Conservation (phyloP, 2,797 vertebrate genomes). For the Coluber constrictor region DNA sequence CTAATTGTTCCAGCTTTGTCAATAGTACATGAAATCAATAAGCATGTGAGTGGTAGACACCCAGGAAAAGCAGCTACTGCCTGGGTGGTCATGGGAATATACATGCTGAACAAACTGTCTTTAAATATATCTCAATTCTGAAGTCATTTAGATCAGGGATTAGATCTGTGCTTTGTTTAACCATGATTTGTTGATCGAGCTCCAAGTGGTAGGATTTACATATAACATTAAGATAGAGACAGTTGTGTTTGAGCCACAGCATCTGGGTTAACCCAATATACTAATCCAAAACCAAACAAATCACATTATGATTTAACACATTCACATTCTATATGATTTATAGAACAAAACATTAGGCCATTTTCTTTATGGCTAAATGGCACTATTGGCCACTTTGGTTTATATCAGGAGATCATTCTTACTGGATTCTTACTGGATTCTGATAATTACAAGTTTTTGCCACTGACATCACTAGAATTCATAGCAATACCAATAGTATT, state of each 20-base stretch:
- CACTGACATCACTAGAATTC: neutral
- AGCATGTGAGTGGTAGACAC: neutral
- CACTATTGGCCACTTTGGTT: neutral
- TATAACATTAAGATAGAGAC: neutral
- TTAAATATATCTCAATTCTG: neutral
- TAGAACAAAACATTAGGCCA: neutral
- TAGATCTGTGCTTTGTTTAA: neutral
- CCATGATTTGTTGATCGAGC: neutral
- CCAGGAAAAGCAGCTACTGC: neutral
- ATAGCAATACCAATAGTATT: neutral
- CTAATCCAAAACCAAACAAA: neutral
- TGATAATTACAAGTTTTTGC: neutral
- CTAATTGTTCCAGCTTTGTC: neutral
- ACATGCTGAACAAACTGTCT: neutral
- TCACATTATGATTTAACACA: neutral
- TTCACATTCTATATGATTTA: neutral
- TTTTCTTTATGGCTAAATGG: neutral
- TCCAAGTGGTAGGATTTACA: neutral
- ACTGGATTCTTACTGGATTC: too few relatives aligned
- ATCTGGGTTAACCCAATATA: neutral
- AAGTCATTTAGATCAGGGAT: neutral
- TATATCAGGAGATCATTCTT: neutral
- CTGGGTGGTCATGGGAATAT: neutral
- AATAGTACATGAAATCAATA: neutral
- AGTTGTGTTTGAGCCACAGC: neutral